A percentile compares a stretch with the other conserved stretches of the same genome.
phyloP scores from a whole-genome alignment of 2,113 vertebrate species.

The Grantiella picta region DNA sequence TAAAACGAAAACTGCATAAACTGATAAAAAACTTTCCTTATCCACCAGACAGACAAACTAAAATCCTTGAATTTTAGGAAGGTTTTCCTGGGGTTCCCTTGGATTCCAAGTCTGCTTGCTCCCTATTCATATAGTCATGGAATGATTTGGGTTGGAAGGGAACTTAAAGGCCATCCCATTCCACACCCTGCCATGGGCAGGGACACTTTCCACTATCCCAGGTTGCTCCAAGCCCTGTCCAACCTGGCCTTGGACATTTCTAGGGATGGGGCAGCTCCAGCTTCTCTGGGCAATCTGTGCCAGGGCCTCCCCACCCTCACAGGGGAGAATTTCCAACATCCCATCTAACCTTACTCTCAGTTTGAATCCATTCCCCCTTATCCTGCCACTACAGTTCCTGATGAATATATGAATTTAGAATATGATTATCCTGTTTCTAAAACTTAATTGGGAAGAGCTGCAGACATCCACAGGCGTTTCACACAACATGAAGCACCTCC shows the following conservation, averaged over 20 bases:
- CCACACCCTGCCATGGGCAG: background rate
- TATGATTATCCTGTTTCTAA: background rate
- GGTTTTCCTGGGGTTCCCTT: background rate
- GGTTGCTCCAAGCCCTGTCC: accelerated
- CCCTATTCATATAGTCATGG: background rate
- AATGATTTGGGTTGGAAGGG: background rate
- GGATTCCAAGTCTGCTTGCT: background rate
- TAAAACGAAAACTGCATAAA: background rate
- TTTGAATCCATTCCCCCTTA: background rate
- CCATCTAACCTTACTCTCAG: background rate
- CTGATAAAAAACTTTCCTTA: background rate
- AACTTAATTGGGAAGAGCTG: background rate
- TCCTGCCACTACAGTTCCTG: background rate
- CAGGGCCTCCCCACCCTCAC: background rate
- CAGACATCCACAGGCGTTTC: background rate
- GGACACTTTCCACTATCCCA: background rate
- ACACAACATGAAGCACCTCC: background rate
- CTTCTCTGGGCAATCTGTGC: accelerated
- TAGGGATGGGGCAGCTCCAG: background rate
- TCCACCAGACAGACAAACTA: background rate
- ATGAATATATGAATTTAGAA: background rate
- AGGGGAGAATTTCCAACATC: background rate
- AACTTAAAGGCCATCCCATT: background rate
- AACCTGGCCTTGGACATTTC: background rate
- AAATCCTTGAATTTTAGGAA: background rate